Percentiles rank a stretch among this genome's conserved stretches.
phyloP scores from a whole-genome alignment of 2,888 invertebrate species.

The Ferdinandea cuprea region DNA sequence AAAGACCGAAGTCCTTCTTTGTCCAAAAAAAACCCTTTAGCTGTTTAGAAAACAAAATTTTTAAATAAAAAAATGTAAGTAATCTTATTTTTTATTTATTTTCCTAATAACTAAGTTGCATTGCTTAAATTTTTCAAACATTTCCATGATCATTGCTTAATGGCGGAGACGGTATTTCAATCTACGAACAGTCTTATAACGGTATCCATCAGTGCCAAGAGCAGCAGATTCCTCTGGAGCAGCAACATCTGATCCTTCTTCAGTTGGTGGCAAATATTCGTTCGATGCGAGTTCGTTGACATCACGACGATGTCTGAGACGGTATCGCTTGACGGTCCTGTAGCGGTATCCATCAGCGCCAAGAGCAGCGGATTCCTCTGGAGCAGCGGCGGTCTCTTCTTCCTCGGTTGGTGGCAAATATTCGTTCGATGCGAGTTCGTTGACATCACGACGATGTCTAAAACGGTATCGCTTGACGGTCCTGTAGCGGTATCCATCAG shows the following conservation, averaged over 20 bases:
- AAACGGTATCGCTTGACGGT: too few species aligned
- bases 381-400: slow-evolving; percentile 76
- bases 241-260: slow-evolving; percentile 43
- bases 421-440: too few species aligned
- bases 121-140: neutral
- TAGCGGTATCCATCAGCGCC: slow-evolving; percentile 80
- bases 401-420: too few species aligned
- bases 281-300: too few species aligned
- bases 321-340: too few species aligned
- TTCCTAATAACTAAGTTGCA: neutral
- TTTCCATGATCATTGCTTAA: slow-evolving; percentile 7
- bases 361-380: too few species aligned
- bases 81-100: neutral
- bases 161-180: slow-evolving; percentile 77
- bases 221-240: slow-evolving; percentile 45
- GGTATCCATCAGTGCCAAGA: slow-evolving; percentile 79
- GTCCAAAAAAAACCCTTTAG: too few species aligned
- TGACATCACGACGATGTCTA: too few species aligned
- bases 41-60: too few species aligned
- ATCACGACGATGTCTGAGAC: too few species aligned
- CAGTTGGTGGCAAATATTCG: slow-evolving; percentile 59
- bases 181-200: slow-evolving; percentile 77
- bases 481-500: slow-evolving; percentile 76
- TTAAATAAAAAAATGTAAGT: too few species aligned
- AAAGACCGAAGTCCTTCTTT: too few species aligned